A percentile compares a stretch with the other conserved stretches of the same genome.
These are phyloP conservation scores for Cerceris rybyensis DNA, from an alignment of 2,888 invertebrate genomes.

Conservation along the genomic window DNA sequence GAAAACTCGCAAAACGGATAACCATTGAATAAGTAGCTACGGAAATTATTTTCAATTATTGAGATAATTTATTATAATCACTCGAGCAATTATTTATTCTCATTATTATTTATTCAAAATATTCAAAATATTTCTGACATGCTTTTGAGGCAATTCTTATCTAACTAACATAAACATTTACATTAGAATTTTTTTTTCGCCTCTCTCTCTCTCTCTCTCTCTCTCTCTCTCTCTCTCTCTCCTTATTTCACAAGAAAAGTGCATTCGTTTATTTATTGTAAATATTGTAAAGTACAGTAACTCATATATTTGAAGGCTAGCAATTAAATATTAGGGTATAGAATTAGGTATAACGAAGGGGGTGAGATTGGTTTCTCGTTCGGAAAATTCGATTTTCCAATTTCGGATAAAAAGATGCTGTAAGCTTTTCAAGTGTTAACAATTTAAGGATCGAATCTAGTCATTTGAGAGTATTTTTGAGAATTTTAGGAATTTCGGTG, in stretches of 20 bases:
- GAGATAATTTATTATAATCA: conserved; percentile 18
- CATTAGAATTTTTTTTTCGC: conserved; percentile 8
- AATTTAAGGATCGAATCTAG: conserved; percentile 52
- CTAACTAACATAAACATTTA: conserved; percentile 2
- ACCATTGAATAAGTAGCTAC: conserved; percentile 61
- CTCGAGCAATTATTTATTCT: conserved; percentile 48
- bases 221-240: conserved; percentile 29
- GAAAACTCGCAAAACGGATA: conserved; percentile 26
- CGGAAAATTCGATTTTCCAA: conserved; percentile 37
- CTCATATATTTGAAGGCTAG: conserved; percentile 62
- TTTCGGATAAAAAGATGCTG: conserved; percentile 15
- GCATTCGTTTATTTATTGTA: conserved; percentile 80
- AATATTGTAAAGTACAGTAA: conserved; percentile 72
- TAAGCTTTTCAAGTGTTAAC: conserved; percentile 21
- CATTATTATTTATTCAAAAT: conserved; percentile 34
- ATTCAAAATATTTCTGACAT: conserved; percentile 17
- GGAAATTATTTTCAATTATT: conserved; percentile 45
- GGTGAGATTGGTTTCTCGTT: conserved; percentile 61
- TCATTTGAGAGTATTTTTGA: conserved; percentile 32
- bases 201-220: conserved; percentile 15
- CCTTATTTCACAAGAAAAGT: conserved; percentile 78
- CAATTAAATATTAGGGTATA: conserved; percentile 58
- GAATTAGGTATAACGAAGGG: conserved; percentile 40
- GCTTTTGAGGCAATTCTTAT: conserved; percentile 20
- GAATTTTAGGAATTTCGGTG: conserved; percentile 15